These are phyloP conservation scores for Arenaria interpres DNA, from an alignment of 2,113 vertebrate species.

Conservation along the genomic window DNA sequence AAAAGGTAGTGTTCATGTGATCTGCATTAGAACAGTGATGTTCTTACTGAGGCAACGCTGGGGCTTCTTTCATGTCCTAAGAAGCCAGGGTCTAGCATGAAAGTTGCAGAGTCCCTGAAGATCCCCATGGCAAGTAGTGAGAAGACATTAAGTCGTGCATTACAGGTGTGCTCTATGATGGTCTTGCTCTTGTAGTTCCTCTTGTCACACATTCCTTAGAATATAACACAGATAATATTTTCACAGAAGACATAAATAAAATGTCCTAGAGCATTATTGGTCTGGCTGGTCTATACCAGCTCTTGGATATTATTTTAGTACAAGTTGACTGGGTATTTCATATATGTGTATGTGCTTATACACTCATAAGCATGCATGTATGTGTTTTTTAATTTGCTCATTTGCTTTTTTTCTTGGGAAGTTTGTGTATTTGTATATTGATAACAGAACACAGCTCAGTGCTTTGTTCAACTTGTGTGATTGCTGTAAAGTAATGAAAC, in stretches of 20 bases:
- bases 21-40: not conserved
- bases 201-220: not conserved
- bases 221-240: not conserved
- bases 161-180: not conserved
- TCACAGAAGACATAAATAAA: not conserved
- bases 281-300: not conserved
- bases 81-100: not conserved
- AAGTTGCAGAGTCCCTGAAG: not conserved
- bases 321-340: not conserved
- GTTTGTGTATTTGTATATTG: not conserved
- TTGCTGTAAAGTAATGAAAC: slow-evolving; percentile 34
- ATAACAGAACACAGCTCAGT: not conserved
- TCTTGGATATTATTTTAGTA: not conserved
- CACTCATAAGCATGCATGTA: rapidly evolving
- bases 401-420: not conserved
- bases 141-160: not conserved
- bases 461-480: not conserved
- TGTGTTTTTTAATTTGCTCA: not conserved
- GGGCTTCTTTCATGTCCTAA: not conserved
- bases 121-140: not conserved
- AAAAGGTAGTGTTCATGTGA: not conserved
- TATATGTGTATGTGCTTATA: not conserved
- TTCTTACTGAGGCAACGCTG: not conserved
- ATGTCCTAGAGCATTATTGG: not conserved
- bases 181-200: not conserved